phyloP scores from a whole-genome alignment of 2,113 vertebrate genomes.

The Odocoileus virginianus region DNA sequence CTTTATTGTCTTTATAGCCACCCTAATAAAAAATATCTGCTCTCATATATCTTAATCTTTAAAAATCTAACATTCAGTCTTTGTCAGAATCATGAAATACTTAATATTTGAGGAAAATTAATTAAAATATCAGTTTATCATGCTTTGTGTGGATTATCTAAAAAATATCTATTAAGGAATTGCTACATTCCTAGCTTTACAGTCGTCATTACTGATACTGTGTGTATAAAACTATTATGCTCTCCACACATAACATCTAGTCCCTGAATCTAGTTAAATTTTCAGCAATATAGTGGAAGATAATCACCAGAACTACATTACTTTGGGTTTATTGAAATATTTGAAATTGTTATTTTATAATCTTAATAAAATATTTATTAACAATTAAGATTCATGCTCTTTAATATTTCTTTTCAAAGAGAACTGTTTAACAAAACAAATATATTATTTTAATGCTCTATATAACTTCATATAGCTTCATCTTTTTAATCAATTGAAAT shows the following conservation, averaged over 20 bases:
- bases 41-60: neutral
- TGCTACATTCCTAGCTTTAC: neutral
- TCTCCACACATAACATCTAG: neutral
- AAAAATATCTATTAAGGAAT: neutral
- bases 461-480: neutral
- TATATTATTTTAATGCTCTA: neutral
- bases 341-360: neutral
- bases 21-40: neutral
- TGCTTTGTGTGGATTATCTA: neutral
- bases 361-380: neutral
- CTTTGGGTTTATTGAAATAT: neutral
- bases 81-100: neutral
- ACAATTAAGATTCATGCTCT: neutral
- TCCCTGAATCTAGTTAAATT: neutral
- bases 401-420: neutral
- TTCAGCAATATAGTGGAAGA: neutral
- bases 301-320: neutral
- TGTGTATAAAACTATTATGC: neutral
- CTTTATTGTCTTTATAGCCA: too few species aligned
- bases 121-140: neutral
- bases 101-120: neutral
- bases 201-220: neutral
- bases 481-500: neutral
- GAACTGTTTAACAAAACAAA: neutral
- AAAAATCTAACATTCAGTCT: neutral